phyloP scores from a whole-genome alignment of 2,888 invertebrate species.

The Tinea pellionella region DNA sequence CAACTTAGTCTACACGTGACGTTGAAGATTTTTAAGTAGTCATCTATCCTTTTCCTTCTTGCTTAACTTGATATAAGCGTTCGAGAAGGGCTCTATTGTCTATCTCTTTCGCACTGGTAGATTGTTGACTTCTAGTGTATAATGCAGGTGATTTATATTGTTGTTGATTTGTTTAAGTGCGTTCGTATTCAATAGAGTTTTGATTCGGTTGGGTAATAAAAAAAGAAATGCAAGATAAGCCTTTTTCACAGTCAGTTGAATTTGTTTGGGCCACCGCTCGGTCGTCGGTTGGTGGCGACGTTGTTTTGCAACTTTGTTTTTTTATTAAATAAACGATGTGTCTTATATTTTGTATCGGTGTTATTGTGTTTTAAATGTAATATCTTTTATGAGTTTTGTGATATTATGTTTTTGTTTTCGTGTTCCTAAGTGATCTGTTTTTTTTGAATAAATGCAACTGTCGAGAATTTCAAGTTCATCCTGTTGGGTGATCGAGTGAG shows the following conservation, averaged over 20 bases:
- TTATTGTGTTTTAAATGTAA: constrained; percentile 1
- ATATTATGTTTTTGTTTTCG: background rate
- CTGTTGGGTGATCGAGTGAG: background rate
- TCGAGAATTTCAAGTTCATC: background rate
- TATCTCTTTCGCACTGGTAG: constrained; percentile 30
- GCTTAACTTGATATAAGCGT: background rate
- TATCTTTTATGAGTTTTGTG: background rate
- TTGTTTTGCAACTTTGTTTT: background rate
- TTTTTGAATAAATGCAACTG: background rate
- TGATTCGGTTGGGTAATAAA: constrained; percentile 35
- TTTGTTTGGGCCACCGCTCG: constrained; percentile 2
- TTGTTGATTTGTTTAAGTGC: background rate
- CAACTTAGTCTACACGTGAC: constrained; percentile 2
- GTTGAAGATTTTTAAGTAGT: background rate
- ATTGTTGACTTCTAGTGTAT: constrained; percentile 31
- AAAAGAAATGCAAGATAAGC: constrained; percentile 36
- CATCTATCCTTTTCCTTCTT: background rate
- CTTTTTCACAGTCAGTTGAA: constrained; percentile 25
- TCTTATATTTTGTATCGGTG: background rate
- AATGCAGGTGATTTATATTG: constrained; percentile 28
- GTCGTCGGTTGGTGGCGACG: constrained; percentile 22
- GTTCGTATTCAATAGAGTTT: constrained; percentile 21
- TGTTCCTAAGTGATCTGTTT: background rate
- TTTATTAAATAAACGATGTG: constrained; percentile 4
- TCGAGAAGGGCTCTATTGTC: constrained; percentile 22